phyloP scores from a whole-genome alignment of 2,113 vertebrate genomes.

The Isurus oxyrinchus region DNA sequence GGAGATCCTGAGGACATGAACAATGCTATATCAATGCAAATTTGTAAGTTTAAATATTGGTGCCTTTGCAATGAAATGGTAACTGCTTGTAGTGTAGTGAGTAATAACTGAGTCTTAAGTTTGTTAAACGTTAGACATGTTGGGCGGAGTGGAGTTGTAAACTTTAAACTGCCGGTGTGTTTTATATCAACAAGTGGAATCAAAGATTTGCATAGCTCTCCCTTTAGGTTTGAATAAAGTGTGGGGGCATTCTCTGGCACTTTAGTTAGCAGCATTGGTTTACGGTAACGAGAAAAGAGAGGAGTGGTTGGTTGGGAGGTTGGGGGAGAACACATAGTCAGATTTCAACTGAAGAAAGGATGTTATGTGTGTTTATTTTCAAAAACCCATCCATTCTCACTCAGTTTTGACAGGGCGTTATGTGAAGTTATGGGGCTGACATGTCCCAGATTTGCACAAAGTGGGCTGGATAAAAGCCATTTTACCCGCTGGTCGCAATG shows the following conservation, averaged over 20 bases:
- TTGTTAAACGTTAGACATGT: not conserved
- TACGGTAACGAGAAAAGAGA: not conserved
- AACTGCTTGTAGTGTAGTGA: not conserved
- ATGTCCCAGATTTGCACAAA: too few relatives aligned
- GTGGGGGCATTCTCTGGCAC: not conserved
- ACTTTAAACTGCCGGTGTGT: not conserved
- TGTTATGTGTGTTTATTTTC: not conserved
- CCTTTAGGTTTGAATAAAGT: not conserved
- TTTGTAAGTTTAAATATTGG: not conserved
- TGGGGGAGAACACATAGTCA: not conserved
- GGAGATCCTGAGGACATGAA: not conserved
- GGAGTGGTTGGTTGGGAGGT: not conserved
- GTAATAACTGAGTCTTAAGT: not conserved
- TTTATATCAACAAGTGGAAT: not conserved
- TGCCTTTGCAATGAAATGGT: not conserved
- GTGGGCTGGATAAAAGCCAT: too few relatives aligned
- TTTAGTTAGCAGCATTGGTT: not conserved
- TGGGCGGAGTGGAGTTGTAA: constrained; percentile 15
- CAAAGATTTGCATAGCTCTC: not conserved
- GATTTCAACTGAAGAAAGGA: not conserved
- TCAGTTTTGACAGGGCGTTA: too few relatives aligned
- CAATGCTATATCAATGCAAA: not conserved
- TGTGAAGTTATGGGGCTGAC: not conserved
- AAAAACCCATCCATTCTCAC: not conserved
- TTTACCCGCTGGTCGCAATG: too few relatives aligned